Base-by-base conservation (phyloP, 2,888 invertebrate species). In the Dolomedes plantarius region DNA sequence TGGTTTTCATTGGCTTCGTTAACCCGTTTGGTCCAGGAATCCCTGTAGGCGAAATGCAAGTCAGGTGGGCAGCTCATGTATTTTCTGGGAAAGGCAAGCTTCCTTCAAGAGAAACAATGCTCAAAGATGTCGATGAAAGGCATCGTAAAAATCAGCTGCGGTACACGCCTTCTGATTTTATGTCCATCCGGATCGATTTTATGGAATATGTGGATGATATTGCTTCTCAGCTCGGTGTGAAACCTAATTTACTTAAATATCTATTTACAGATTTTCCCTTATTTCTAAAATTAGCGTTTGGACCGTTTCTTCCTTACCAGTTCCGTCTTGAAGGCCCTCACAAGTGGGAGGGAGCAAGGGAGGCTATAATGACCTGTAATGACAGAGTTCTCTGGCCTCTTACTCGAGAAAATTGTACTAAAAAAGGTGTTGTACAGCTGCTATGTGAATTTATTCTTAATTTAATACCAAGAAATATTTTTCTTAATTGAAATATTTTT, bases 201-300 rank as follows among this genome's bases (percentile, higher is more conserved):
- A 76, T 90, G 1, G 80, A 79, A 2, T 92, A 90, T 88, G 91
- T 92, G 92, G 92, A 92, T 88, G 91, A 92, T 77, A 87, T 93
- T 79, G 92, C 92, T 5, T 88, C 89, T 23, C 64, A 91, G 2
- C 88, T 91, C 31, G 92, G 92, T n/a, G 91, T 90, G 77, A 90
- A 90, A 81, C 92, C 92, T 0, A 89, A 91, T 86, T 67, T 91
- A 29, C 73, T 90, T 90, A 89, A 89, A 89, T 88, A 89, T 13
- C 73, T 89, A 50, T 62, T 90, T 31, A 88, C 90, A 16, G 90
- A 90, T 69, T 88, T 89, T 0, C 13, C 16, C 13, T 88, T 89
- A 6, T 89, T 85, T 91, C 65, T 90, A 23, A 86, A 88, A 13
- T 87, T 91, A 28, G 69, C 90, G 16, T 91, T 91, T 75, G 91